These are phyloP conservation scores for Delichon dasypus DNA, from an alignment of 2,797 vertebrate genomes.

Conservation along the genomic window DNA sequence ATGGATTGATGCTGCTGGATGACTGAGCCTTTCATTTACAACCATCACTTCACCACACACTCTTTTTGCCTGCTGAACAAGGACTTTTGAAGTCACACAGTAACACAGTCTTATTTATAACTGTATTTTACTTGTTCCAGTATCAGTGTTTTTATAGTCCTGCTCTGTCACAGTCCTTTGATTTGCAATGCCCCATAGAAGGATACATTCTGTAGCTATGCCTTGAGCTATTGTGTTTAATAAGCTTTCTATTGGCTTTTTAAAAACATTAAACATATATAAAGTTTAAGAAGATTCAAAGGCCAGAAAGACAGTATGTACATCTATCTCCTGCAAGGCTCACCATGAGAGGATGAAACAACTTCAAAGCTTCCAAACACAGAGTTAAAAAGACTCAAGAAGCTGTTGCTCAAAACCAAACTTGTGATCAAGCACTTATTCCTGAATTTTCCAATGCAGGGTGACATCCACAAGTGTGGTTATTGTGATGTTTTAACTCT, in stretches of 20 bases:
- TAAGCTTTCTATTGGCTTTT: constrained; percentile 25
- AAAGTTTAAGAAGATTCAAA: constrained; percentile 15
- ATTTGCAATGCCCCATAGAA: not conserved
- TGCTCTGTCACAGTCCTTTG: not conserved
- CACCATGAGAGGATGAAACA: not conserved
- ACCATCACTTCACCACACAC: not conserved
- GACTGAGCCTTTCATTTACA: not conserved
- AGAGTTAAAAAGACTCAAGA: not conserved
- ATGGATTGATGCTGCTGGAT: not conserved
- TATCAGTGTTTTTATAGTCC: constrained; percentile 14
- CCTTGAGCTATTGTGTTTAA: constrained; percentile 25
- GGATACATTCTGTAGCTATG: not conserved
- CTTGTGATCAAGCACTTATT: not conserved
- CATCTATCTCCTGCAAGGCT: not conserved
- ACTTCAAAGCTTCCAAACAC: constrained; percentile 12
- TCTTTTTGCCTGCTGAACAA: not conserved
- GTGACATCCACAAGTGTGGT: not conserved
- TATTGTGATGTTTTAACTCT: not conserved
- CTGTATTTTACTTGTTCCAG: not conserved
- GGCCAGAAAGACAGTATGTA: not conserved
- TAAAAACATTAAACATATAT: not conserved
- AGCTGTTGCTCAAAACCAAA: not conserved
- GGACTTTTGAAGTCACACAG: not conserved
- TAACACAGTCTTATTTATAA: not conserved
- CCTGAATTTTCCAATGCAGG: not conserved